Conservation (phyloP, 2,888 invertebrate species). For the Spicauda simplicius region DNA sequence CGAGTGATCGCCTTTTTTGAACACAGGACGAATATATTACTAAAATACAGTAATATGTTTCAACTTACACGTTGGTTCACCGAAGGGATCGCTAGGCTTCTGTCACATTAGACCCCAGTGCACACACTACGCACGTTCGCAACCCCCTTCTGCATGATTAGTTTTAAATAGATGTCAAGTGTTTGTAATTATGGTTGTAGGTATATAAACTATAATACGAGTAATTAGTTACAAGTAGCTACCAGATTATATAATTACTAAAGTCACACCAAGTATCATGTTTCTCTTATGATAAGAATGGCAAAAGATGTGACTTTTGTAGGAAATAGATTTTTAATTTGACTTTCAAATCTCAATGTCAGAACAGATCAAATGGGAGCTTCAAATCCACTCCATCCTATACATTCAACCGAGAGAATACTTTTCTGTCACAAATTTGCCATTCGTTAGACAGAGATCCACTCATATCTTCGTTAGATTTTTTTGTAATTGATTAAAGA, state of each 20-base stretch:
- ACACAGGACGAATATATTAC: not conserved
- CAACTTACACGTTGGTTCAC: slow-evolving; percentile 15
- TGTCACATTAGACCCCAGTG: slow-evolving; percentile 62
- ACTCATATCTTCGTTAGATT: not conserved
- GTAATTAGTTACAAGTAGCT: not conserved
- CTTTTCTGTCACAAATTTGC: not conserved
- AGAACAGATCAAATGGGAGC: slow-evolving; percentile 2
- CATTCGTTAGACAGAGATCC: not conserved
- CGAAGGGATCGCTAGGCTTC: slow-evolving; percentile 55
- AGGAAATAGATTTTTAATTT: slow-evolving; percentile 3
- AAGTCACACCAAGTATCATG: not conserved
- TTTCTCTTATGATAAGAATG: not conserved
- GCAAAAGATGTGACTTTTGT: slow-evolving; percentile 9
- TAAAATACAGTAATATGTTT: slow-evolving; percentile 3
- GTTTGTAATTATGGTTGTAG: slow-evolving; percentile 67
- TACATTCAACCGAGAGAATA: not conserved
- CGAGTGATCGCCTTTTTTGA: slow-evolving; percentile 45
- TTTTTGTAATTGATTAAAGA: not conserved
- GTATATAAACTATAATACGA: slow-evolving; percentile 40
- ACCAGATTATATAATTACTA: not conserved
- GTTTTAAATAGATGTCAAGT: slow-evolving; percentile 78
- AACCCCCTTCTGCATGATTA: slow-evolving; percentile 83
- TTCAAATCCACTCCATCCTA: not conserved
- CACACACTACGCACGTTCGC: slow-evolving; percentile 80
- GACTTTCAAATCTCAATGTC: not conserved